Base-by-base conservation (phyloP, 1,140 invertebrate genomes). In the Lucilia sericata region DNA sequence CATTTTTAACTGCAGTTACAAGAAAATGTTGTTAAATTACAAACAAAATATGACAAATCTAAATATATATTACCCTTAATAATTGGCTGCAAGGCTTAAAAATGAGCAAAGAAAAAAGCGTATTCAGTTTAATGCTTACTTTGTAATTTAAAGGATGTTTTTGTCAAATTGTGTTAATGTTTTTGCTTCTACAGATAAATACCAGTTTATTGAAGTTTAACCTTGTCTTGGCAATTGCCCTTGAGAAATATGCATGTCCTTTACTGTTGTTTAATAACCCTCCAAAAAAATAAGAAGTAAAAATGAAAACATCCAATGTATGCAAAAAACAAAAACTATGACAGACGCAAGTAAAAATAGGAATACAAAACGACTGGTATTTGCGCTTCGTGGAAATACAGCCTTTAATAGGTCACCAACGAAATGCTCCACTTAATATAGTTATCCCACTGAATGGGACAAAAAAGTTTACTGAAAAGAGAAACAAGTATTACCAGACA, bases 401-500 rank as follows among this genome's bases (percentile, higher is more conserved):
- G 10, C 13, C 13, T 14, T 60, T 3, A 14, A 60, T 60, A 17
- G 5, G 10, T 60, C 5, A 3, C 51, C 10, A 60, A 60, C 3
- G 17, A 60, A 60, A 60, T n/a, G n/a, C 13, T n/a, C 14, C 13
- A 60, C 7, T 60, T n/a, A 60, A 60, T n/a, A n/a, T 60, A 60
- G 14, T 5, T n/a, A 7, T 3, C 17, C n/a, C 55, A 14, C 0
- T n/a, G 14, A 42, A 7, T n/a, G 14, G 10, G 10, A 5, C 14
- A 17, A 60, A 17, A 17, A 60, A n/a, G 17, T 60, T n/a, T n/a
- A 60, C 55, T 60, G 13, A 14, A 47, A 47, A 42, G 4, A 0
- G 9, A 80, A 80, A 80, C 76, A 80, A 80, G 76, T 51, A 80
- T 51, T 80, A 51, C 76, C 76, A 80, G 76, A 47, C 76, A 51